Conservation (phyloP, 1,140 invertebrate species). For the Notospermus geniculatus region DNA sequence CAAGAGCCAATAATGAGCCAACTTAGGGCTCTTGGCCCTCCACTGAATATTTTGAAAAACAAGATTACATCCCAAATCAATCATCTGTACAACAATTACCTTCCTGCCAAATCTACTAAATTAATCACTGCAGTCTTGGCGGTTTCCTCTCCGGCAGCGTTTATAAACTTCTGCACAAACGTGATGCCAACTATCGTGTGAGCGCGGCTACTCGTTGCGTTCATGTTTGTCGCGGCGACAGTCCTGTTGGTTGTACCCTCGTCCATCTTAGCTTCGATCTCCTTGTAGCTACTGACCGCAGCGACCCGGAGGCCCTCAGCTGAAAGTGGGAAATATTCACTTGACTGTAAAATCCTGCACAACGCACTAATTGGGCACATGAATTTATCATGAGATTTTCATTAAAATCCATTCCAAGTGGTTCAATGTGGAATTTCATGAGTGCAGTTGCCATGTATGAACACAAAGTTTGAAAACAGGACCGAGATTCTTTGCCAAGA, state of each 20-base stretch:
- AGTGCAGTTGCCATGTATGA: no score
- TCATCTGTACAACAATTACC: no score
- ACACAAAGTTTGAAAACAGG: no score
- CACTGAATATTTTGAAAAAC: no score
- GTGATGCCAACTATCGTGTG: slow-evolving; percentile 66
- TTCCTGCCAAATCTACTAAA: slow-evolving; percentile 67
- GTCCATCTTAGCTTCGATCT: slow-evolving; percentile 62
- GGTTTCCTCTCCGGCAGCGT: slow-evolving; percentile 60
- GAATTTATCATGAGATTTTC: background rate
- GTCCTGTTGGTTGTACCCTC: slow-evolving; percentile 64
- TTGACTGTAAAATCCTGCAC: no score
- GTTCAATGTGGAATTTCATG: no score
- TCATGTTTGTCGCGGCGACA: slow-evolving; percentile 67
- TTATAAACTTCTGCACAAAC: slow-evolving; percentile 62
- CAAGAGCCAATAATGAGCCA: no score
- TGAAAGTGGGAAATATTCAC: slow-evolving; percentile 41
- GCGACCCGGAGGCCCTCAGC: slow-evolving; percentile 61
- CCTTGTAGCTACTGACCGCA: slow-evolving; percentile 60
- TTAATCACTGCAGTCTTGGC: slow-evolving; percentile 63
- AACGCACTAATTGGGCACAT: background rate
- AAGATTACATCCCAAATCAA: no score
- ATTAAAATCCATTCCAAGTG: no score
- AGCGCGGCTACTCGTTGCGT: slow-evolving; percentile 65
- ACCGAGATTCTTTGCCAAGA: no score
- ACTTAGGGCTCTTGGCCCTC: no score